Evolutionary conservation across 2,797 vertebrate genomes (phyloP).

Genomic region (Urocyon cinereoargenteus): DNA sequence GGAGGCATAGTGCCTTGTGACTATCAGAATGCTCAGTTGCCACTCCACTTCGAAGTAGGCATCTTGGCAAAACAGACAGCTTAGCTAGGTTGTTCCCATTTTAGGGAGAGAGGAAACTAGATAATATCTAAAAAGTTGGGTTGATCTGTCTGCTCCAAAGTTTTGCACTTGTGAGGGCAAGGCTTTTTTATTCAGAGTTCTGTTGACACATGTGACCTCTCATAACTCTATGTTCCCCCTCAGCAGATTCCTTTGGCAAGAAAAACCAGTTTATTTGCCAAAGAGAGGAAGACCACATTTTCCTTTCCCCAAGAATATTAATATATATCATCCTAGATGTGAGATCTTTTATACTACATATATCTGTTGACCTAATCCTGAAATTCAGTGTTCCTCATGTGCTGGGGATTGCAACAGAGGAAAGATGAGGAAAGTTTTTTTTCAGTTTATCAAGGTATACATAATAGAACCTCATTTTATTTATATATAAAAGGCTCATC

Average conservation of each 20-base stretch:
- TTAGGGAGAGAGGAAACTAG: neutral
- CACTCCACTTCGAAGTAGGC: rapidly evolving
- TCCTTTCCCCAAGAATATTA: neutral
- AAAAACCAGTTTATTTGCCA: neutral
- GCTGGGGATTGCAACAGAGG: neutral
- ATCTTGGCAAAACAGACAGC: neutral
- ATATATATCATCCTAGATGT: neutral
- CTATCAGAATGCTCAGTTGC: neutral
- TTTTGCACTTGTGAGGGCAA: neutral
- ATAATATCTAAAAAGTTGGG: neutral
- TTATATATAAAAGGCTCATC: neutral
- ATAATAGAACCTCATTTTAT: neutral
- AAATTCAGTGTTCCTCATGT: neutral
- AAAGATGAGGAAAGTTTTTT: neutral
- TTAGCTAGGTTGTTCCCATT: neutral
- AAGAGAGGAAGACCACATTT: neutral
- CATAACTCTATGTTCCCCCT: neutral
- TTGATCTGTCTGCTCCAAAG: neutral
- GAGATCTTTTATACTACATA: neutral
- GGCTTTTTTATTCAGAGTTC: neutral
- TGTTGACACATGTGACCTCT: neutral
- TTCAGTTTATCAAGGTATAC: neutral
- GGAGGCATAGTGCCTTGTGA: neutral
- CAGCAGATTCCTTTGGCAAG: neutral
- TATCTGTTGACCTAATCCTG: neutral